phyloP scores from a whole-genome alignment of 2,113 vertebrate species.

The Condylura cristata region DNA sequence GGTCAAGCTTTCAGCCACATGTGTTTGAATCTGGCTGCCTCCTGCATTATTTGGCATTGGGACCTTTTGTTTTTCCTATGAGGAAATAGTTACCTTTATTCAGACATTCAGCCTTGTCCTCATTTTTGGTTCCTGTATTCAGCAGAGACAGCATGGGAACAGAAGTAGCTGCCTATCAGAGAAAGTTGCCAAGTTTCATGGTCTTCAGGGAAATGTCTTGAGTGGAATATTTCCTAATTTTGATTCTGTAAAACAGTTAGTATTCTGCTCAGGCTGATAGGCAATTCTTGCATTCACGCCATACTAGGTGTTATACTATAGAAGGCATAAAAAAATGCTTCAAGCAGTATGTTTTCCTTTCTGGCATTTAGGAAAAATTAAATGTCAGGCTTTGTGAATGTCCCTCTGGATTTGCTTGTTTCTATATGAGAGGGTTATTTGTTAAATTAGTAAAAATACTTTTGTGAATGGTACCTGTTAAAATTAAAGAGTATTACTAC shows the following conservation, averaged over 20 bases:
- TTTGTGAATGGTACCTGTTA: constrained; percentile 81
- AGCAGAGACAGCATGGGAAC: background rate
- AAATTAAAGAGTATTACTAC: constrained; percentile 76
- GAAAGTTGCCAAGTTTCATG: constrained; percentile 38
- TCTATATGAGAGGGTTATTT: constrained; percentile 60
- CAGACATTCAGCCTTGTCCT: background rate
- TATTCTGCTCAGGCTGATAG: constrained; percentile 76
- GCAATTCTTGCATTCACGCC: constrained; percentile 73
- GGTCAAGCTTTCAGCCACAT: background rate
- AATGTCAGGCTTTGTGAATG: constrained; percentile 64
- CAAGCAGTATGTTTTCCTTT: constrained; percentile 72
- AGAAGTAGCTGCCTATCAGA: constrained; percentile 48
- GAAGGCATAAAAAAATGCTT: constrained; percentile 74
- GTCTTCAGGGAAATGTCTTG: constrained; percentile 51
- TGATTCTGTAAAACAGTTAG: constrained; percentile 70
- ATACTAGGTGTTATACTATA: constrained; percentile 80
- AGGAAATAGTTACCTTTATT: background rate
- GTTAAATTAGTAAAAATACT: constrained; percentile 55
- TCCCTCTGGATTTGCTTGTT: constrained; percentile 70
- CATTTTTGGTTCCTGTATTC: constrained; percentile 15
- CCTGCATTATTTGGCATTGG: background rate
- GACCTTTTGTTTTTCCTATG: background rate
- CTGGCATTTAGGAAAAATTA: constrained; percentile 74
- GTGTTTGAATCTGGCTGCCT: background rate
- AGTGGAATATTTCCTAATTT: constrained; percentile 69